Conservation (phyloP, 1,140 invertebrate genomes). For the Onthophagus taurus region DNA sequence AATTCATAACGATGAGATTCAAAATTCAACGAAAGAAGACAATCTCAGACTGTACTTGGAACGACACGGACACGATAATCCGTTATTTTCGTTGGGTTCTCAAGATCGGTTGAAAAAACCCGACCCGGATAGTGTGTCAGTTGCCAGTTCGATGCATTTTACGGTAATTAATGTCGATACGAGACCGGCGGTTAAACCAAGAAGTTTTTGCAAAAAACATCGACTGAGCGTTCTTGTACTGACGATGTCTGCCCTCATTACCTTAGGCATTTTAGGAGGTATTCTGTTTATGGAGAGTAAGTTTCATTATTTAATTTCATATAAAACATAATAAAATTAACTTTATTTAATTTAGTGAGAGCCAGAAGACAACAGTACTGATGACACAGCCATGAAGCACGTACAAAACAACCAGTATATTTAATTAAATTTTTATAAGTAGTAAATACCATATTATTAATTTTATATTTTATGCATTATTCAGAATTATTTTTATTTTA, state of each 20-base stretch:
- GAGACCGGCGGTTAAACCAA: constrained; percentile 45
- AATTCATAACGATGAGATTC: constrained; percentile 39
- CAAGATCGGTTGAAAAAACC: constrained; percentile 27
- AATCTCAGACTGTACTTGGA: constrained; percentile 34
- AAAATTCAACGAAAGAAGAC: constrained; percentile 31
- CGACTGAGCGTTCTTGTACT: constrained; percentile 69
- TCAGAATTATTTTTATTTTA: constrained; percentile 5
- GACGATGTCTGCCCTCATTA: constrained; percentile 67
- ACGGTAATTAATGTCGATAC: constrained; percentile 72
- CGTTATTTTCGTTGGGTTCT: constrained; percentile 12
- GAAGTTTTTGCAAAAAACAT: constrained; percentile 63
- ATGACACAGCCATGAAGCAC: no score
- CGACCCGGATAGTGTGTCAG: constrained; percentile 54
- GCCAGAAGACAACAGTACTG: constrained; percentile 37
- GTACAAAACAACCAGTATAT: constrained; percentile 5
- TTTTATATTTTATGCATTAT: constrained; percentile 5
- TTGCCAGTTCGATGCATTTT: constrained; percentile 76
- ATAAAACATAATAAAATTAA: constrained; percentile 2
- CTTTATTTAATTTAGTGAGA: constrained; percentile 48
- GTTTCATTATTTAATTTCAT: constrained; percentile 27
- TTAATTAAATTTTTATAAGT: not conserved
- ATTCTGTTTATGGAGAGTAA: constrained; percentile 61
- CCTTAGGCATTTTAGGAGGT: constrained; percentile 63
- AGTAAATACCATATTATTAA: constrained; percentile 9
- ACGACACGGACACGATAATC: constrained; percentile 20